phyloP scores from a whole-genome alignment of 1,140 invertebrate genomes.

The Caerostris extrusa region DNA sequence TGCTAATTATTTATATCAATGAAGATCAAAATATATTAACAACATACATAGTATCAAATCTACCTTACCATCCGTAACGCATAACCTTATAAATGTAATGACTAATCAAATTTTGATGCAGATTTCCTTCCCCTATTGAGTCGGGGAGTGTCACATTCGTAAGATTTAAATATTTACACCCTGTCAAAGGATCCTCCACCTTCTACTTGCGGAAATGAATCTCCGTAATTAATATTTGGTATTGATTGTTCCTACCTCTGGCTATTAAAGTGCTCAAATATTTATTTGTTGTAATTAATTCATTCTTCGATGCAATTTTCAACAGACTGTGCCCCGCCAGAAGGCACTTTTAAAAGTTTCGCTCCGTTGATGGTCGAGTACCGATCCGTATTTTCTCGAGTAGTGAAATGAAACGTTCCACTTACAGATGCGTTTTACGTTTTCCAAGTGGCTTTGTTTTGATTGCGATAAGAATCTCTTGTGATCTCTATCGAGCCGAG shows the following conservation, averaged over 20 bases:
- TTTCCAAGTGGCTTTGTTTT: too few relatives aligned
- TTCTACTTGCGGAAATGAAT: background rate
- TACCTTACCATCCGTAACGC: background rate
- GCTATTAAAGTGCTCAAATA: background rate
- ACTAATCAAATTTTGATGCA: background rate
- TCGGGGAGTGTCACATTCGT: background rate
- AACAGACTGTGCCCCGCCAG: background rate
- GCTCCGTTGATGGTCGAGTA: too few relatives aligned
- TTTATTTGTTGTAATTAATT: constrained; percentile 15
- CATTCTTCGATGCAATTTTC: background rate
- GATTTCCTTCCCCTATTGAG: too few relatives aligned
- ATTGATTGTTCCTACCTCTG: background rate
- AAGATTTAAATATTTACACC: background rate
- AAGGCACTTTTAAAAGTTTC: background rate
- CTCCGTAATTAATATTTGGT: background rate
- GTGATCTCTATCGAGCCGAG: too few relatives aligned
- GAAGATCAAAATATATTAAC: too few relatives aligned
- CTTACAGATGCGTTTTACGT: too few relatives aligned
- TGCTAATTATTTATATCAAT: too few relatives aligned
- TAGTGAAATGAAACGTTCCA: too few relatives aligned
- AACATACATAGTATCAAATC: background rate
- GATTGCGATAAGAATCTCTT: too few relatives aligned
- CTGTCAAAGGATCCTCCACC: background rate
- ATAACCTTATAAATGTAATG: background rate
- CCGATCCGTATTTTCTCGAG: too few relatives aligned